Conservation (phyloP, 2,113 vertebrate genomes). For the Semnornis frantzii region DNA sequence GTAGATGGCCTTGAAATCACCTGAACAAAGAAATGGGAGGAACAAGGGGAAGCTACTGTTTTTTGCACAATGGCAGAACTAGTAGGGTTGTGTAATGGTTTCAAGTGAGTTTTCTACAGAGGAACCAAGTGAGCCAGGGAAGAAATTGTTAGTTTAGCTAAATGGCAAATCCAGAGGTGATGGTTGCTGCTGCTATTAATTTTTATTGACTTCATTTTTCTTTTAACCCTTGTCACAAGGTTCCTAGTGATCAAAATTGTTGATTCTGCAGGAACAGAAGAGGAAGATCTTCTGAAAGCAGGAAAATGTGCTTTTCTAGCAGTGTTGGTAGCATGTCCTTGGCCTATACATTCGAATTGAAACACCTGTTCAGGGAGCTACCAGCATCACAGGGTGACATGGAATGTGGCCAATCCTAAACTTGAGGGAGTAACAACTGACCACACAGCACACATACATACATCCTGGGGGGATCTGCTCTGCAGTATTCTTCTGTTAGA, state of each 20-base stretch:
- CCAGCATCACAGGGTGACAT: background rate
- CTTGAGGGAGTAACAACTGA: background rate
- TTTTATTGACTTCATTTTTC: no score
- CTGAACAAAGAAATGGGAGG: background rate
- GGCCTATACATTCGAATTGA: background rate
- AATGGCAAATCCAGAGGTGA: background rate
- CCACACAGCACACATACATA: accelerated
- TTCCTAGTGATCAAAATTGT: background rate
- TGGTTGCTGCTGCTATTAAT: background rate
- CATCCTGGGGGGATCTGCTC: background rate
- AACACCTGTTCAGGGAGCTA: background rate
- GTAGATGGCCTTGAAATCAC: background rate
- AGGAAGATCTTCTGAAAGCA: background rate
- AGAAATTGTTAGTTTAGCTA: background rate
- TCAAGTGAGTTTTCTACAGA: background rate
- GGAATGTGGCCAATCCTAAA: background rate
- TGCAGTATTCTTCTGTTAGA: background rate
- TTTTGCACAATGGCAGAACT: background rate
- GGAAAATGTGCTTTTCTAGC: background rate
- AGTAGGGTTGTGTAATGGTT: background rate
- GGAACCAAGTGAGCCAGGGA: background rate
- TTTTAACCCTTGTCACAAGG: background rate
- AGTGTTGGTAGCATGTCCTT: background rate
- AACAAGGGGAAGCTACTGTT: background rate
- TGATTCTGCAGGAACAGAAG: background rate